Evolutionary conservation across 2,888 invertebrate genomes (phyloP).

Genomic region (Ophioninae sp.): DNA sequence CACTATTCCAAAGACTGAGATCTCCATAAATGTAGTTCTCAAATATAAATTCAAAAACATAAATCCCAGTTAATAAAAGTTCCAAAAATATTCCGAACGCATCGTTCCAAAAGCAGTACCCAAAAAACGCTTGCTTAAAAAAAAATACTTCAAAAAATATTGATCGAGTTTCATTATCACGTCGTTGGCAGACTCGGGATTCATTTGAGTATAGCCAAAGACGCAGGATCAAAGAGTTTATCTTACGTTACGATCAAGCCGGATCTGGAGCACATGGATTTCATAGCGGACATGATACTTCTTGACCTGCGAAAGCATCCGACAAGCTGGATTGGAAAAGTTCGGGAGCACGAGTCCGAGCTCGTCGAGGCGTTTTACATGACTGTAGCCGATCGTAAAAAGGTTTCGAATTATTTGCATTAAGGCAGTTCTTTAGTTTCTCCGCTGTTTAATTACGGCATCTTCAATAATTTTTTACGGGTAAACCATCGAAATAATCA

Average conservation of each 20-base stretch:
- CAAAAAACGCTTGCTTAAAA: neutral
- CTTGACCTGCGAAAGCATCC: slow-evolving; percentile 68
- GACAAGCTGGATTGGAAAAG: slow-evolving; percentile 72
- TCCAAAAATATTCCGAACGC: too few relatives aligned
- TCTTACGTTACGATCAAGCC: slow-evolving; percentile 71
- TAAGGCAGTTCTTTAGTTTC: too few relatives aligned
- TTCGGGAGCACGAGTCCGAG: slow-evolving; percentile 68
- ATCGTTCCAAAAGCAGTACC: too few relatives aligned
- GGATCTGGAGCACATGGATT: slow-evolving; percentile 72
- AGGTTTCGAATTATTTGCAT: slow-evolving; percentile 68
- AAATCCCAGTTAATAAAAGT: too few relatives aligned
- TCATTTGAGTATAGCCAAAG: slow-evolving; percentile 73
- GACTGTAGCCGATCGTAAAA: slow-evolving; percentile 72
- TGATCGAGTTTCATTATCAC: neutral
- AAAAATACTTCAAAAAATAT: neutral
- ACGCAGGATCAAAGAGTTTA: slow-evolving; percentile 68
- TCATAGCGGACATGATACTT: slow-evolving; percentile 69
- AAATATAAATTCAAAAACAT: too few relatives aligned
- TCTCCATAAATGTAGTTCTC: too few relatives aligned
- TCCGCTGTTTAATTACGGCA: too few relatives aligned
- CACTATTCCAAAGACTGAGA: too few relatives aligned
- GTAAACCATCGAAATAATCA: too few relatives aligned
- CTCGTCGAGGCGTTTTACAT: slow-evolving; percentile 75
- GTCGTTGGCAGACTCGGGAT: slow-evolving; percentile 68
- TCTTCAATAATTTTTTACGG: too few relatives aligned